phyloP scores from a whole-genome alignment of 2,113 vertebrate genomes.

The Anguilla japonica region DNA sequence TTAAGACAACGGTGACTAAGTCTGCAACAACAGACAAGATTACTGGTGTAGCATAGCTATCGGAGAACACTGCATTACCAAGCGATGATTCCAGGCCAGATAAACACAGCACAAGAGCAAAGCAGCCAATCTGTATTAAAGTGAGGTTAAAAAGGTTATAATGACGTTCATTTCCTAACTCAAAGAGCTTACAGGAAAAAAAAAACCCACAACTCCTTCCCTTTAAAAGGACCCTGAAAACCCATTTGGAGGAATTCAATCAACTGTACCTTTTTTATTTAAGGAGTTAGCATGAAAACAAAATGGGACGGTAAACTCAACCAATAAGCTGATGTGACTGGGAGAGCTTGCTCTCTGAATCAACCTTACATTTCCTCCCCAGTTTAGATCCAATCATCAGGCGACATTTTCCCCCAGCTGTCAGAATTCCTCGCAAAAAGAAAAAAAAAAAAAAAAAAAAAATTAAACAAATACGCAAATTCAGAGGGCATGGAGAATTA shows the following conservation, averaged over 20 bases:
- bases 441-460: conserved; percentile 16
- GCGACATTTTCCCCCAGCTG: conserved; percentile 42
- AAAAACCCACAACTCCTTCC: conserved; percentile 49
- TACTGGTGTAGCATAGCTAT: neutral
- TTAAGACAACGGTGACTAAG: conserved; percentile 25
- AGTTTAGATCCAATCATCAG: conserved; percentile 19
- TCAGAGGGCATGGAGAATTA: conserved; percentile 8
- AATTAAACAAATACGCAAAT: conserved; percentile 26
- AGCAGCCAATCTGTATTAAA: neutral
- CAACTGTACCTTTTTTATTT: conserved; percentile 62
- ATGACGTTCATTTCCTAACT: conserved; percentile 43
- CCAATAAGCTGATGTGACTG: conserved; percentile 36
- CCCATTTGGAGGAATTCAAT: conserved; percentile 51
- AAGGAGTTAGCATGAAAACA: conserved; percentile 14
- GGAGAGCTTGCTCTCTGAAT: neutral
- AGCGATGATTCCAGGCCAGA: conserved; percentile 20
- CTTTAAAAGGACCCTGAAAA: conserved; percentile 56
- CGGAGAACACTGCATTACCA: conserved; percentile 16
- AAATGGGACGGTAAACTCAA: neutral
- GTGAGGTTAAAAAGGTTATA: neutral
- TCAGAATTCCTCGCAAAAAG: conserved; percentile 36
- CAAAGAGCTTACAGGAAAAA: conserved; percentile 44
- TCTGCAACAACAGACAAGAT: conserved; percentile 29
- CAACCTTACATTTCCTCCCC: conserved; percentile 25
- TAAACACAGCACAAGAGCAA: neutral